Percentiles rank a stretch among this genome's conserved stretches.
phyloP scores from a whole-genome alignment of 2,888 invertebrate species.

The Parascotia fuliginaria region DNA sequence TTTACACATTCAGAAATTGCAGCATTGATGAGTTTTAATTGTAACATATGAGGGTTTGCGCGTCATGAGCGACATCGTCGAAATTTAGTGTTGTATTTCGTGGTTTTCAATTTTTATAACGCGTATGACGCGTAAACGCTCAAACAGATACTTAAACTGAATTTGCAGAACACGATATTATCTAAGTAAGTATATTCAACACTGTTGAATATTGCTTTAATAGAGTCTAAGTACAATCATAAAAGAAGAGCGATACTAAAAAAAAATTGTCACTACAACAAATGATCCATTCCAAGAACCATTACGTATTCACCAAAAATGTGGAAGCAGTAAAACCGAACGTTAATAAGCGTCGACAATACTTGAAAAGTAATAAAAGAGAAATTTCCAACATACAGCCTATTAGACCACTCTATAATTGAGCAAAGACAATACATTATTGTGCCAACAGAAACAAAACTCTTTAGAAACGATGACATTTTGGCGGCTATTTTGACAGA shows the following conservation, averaged over 20 bases:
- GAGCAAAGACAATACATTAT: constrained; percentile 77
- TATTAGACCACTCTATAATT: constrained; percentile 77
- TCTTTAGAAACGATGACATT: constrained; percentile 51
- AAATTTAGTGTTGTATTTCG: no score
- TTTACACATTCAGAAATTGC: no score
- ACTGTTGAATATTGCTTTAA: no score
- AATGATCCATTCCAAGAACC: constrained; percentile 47
- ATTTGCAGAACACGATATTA: no score
- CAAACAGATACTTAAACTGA: no score
- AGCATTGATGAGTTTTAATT: no score
- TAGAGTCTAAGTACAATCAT: no score
- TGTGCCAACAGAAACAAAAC: constrained; percentile 64
- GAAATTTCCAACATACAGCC: constrained; percentile 70
- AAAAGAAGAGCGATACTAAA: background rate
- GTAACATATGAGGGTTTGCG: no score
- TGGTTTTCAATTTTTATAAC: no score
- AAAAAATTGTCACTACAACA: constrained; percentile 7
- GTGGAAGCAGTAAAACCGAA: constrained; percentile 75
- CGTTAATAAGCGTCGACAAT: constrained; percentile 42
- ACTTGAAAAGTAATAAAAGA: constrained; percentile 62
- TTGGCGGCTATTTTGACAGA: constrained; percentile 75
- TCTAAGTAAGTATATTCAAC: no score
- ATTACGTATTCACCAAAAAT: constrained; percentile 66
- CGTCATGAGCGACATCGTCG: no score
- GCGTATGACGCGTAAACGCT: no score